A percentile compares a stretch with the other conserved stretches of the same genome.
phyloP scores from a whole-genome alignment of 2,113 vertebrate species.

The Clarias gariepinus region DNA sequence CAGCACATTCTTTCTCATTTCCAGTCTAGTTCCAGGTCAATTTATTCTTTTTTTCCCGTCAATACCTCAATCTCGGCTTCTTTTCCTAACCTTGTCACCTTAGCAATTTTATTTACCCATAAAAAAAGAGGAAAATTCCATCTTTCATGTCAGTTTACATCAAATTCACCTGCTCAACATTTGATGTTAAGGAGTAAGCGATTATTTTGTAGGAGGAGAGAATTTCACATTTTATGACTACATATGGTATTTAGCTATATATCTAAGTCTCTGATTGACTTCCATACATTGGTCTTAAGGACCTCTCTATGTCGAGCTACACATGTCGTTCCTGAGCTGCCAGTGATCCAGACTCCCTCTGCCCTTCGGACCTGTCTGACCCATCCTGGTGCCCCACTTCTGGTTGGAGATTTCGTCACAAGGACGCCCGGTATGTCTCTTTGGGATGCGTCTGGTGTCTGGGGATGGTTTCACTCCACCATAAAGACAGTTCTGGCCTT shows the following conservation, averaged over 20 bases:
- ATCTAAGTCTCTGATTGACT: background rate
- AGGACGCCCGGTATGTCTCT: too few relatives aligned
- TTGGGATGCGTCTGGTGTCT: too few relatives aligned
- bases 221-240: background rate
- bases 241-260: background rate
- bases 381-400: too few relatives aligned
- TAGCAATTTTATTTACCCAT: slow-evolving; percentile 26
- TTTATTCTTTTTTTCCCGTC: background rate
- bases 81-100: slow-evolving; percentile 7
- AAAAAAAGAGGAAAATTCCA: slow-evolving; percentile 45
- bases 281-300: background rate
- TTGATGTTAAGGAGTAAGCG: background rate
- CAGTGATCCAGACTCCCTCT: too few relatives aligned
- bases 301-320: too few relatives aligned
- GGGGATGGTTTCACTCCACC: too few relatives aligned
- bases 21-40: slow-evolving; percentile 1
- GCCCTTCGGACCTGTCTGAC: too few relatives aligned
- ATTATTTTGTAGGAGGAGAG: slow-evolving; percentile 2
- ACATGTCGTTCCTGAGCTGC: too few relatives aligned
- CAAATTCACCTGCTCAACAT: slow-evolving; percentile 36
- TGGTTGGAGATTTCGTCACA: too few relatives aligned
- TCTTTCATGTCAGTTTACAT: slow-evolving; percentile 34
- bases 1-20: background rate
- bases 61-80: slow-evolving; percentile 21
- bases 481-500: too few relatives aligned